A percentile compares a stretch with the other conserved stretches of the same genome.
These are phyloP conservation scores for Halocynthia aurantium DNA, from an alignment of 23 tunicate genomes.

Conservation along the genomic window DNA sequence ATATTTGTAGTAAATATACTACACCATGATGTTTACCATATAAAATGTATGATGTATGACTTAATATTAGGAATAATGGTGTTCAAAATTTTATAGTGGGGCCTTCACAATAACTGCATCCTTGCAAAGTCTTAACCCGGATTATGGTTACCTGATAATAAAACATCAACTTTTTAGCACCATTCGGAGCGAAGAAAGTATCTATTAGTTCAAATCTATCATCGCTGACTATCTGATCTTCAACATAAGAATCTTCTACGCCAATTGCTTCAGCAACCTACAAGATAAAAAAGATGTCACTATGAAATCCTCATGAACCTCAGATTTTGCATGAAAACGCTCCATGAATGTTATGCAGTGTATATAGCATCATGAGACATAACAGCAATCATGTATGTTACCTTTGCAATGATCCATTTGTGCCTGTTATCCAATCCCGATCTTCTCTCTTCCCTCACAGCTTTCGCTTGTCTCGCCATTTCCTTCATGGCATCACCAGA, in stretches of 20 bases:
- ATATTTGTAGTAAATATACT: no score
- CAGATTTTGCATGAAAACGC: no score
- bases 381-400: background rate
- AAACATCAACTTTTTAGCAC: constrained; percentile 74
- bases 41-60: no score
- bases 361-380: no score
- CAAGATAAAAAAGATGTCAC: no score
- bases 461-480: constrained; percentile 79
- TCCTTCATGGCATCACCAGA: constrained; percentile 83
- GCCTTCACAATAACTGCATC: background rate
- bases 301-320: no score
- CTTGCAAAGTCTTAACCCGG: background rate
- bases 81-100: no score
- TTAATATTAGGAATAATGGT: no score
- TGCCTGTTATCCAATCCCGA: constrained; percentile 55
- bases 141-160: constrained; percentile 50
- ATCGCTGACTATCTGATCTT: constrained; percentile 68
- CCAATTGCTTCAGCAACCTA: constrained; percentile 74
- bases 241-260: constrained; percentile 45
- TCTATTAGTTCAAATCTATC: constrained; percentile 70
- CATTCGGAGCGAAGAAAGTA: constrained; percentile 50
- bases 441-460: constrained; percentile 64
- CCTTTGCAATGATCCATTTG: constrained; percentile 65
- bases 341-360: no score
- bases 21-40: no score